Base-by-base conservation (phyloP, 2,888 invertebrate species). In the Omphaloscelis lunosa region DNA sequence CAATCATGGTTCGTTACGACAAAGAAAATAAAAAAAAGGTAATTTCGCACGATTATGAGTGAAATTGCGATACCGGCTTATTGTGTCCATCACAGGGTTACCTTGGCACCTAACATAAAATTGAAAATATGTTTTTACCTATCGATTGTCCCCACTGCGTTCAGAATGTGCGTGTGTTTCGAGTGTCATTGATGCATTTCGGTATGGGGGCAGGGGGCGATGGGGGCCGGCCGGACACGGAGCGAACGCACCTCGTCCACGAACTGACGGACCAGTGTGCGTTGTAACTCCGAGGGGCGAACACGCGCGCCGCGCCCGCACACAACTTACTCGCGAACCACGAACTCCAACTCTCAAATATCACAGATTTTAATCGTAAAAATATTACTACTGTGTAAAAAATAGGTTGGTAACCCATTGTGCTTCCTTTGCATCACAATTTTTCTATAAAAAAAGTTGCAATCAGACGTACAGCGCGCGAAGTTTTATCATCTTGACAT, bases 171-270 rank as follows among this genome's bases (percentile, higher is more conserved):
- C 95, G 96, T 94, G 95, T 95, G 94, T 95, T 94, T 94, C 92
- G 92, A 95, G 95, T 96, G 95, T 95, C 96, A 96, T 96, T 96
- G 96, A 96, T 96, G 96, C 96, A 96, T 95, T 95, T 96, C 94
- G 95, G 95, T 94, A 91, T 96, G 96, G 94, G 83, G 88, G 95
- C 90, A 90, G 93, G 95, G 89, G 89, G 92, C 82, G 82, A 89
- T 87, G 91, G 93, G 89, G 93, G 93, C 91, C 91, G 93, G 93
- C 92, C 88, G 91, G 89, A 89, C 89, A 90, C 87, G 82, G 83
- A 84, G 86, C 80, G 87, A 90, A 91, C 92, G 91, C 90, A 91
- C 92, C 90, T 90, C 90, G 86, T 75, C 83, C 87, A 75, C 85
- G 79, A 69, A 59, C 79, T 70, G 69, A 78, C 87, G 78, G 84